A percentile compares a stretch with the other conserved stretches of the same genome.
Evolutionary conservation across 37 sponge, comb jelly and placozoan genomes (phyloP).

Genomic region (Hexactinellida sp.): DNA sequence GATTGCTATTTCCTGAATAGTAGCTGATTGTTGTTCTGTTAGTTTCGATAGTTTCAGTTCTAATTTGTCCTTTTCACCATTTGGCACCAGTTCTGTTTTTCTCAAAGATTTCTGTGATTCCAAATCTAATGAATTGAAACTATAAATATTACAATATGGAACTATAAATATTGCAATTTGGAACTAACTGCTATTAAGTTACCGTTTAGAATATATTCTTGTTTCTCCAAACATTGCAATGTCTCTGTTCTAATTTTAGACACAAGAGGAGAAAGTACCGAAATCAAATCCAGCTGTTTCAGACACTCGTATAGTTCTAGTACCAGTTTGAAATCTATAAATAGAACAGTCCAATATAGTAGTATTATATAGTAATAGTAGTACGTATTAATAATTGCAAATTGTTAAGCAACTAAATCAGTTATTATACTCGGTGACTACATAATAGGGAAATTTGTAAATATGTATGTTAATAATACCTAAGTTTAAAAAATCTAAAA

Average conservation of each 20-base stretch:
- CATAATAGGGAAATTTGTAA: too few species aligned
- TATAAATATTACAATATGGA: not conserved
- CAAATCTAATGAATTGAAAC: not conserved
- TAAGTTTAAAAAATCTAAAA: too few species aligned
- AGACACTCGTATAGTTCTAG: not conserved
- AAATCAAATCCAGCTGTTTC: not conserved
- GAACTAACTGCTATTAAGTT: too few species aligned
- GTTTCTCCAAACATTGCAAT: not conserved
- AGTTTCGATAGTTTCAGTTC: not conserved
- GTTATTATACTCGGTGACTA: too few species aligned
- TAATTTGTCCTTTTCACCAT: not conserved
- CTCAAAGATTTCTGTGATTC: not conserved
- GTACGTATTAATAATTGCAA: too few species aligned
- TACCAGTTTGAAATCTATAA: not conserved
- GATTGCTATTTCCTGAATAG: not conserved
- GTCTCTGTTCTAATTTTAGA: not conserved
- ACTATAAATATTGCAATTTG: not conserved
- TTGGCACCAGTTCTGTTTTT: too few species aligned
- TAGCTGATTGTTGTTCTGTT: not conserved
- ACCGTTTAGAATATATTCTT: not conserved
- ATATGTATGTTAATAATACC: too few species aligned
- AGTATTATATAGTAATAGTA: too few species aligned
- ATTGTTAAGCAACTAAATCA: too few species aligned
- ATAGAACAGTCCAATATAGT: too few species aligned
- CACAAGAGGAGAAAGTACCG: not conserved